Conservation (phyloP, 2,797 vertebrate genomes). For the Poeciliopsis infans region DNA sequence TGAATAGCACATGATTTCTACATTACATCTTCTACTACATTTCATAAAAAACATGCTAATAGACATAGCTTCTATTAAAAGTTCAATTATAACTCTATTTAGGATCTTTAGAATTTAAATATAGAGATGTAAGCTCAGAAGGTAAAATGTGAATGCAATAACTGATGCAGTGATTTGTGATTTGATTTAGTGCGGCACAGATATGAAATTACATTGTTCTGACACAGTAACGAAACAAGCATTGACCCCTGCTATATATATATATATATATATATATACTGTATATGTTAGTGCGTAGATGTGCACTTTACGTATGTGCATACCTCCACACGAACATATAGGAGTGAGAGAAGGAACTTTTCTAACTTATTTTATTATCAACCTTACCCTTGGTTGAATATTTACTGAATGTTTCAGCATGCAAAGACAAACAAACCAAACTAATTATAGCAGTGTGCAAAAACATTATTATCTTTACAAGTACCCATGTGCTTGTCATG, state of each 20-base stretch:
- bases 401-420: conserved; percentile 16
- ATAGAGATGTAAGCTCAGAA: conserved; percentile 8
- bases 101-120: conserved; percentile 28
- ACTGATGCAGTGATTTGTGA: not conserved
- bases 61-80: conserved; percentile 23
- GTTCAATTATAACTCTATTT: conserved; percentile 38
- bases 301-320: too few species aligned
- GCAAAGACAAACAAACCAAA: conserved; percentile 40
- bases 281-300: too few species aligned
- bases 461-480: conserved; percentile 48
- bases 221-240: not conserved
- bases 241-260: too few species aligned
- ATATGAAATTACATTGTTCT: conserved; percentile 17
- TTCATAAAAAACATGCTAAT: conserved; percentile 22
- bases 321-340: too few species aligned
- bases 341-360: not conserved
- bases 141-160: not conserved
- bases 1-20: not conserved
- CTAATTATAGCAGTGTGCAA: conserved; percentile 54
- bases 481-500: conserved; percentile 42
- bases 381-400: not conserved
- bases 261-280: too few species aligned
- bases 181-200: not conserved
- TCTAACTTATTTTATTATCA: not conserved
- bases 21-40: conserved; percentile 15